Evolutionary conservation across 92 coral and sea anemone species (phyloP), one percentile per base, ranked within the genome.

Genomic region (Epizoanthus fatuus): DNA sequence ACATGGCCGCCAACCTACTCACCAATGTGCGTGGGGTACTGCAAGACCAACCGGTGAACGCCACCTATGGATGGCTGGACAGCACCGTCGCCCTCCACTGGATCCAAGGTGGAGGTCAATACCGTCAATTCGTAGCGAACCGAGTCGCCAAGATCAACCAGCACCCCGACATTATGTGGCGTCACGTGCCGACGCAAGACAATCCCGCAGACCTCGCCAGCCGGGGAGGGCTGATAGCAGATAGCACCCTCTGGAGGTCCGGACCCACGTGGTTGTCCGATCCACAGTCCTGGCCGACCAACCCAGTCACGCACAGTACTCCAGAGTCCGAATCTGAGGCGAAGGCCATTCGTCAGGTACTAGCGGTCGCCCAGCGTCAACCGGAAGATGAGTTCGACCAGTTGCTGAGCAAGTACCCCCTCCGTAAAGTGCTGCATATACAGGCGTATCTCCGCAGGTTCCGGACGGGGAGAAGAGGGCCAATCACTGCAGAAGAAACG

Each of bases 41-140:
- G 25, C 19, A 32, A 19, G 42, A 56, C 5, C 16, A 16, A 17
- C 81, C 65, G 8, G 55, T 42, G 39, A 49, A 25, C 14, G 44
- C 29, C 2, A 29, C 56, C 37, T 7, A 42, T 55, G 83, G 45
- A 6, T 59, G 71, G 84, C 9, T 20, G 9, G 83, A 80, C 55
- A 81, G 86, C 77, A 67, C 86, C 39, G 77, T 81, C 32, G 78
- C 59, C 22, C 86, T 81, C 15, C 77, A 81, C 20, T 81, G 78
- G 86, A n/a, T 67, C 10, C 58, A 11, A 1, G 87, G 71, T 1
- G 74, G 71, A 29, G 56, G 85, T 14, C 85, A 63, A 16, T 80
- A 80, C 45, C 55, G 62, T 15, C 85, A 64, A 52, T 83, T 69
- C 22, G 79, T 83, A 12, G 22, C 79, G 0, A 83, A 83, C 35